Evolutionary conservation across 2,888 invertebrate species (phyloP).

Genomic region (Malthinus seriepunctatus): DNA sequence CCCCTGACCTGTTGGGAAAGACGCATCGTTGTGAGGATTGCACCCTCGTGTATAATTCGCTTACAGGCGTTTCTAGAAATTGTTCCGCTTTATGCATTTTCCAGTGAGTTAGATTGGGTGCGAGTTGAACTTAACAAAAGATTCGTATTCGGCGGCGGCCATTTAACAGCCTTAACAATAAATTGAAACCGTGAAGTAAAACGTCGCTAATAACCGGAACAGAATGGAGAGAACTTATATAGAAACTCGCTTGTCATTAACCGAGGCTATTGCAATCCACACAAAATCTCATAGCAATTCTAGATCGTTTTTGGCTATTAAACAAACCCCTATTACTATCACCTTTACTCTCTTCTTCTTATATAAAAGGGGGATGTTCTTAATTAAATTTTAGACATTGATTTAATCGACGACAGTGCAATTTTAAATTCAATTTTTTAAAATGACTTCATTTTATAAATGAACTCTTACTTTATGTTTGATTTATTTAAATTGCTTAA

Average conservation of each 20-base stretch:
- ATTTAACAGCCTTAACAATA: slow-evolving; percentile 33
- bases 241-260: slow-evolving; percentile 31
- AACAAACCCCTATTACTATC: slow-evolving; percentile 28
- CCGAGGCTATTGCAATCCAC: slow-evolving; percentile 28
- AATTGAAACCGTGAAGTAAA: slow-evolving; percentile 36
- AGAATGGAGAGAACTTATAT: slow-evolving; percentile 31
- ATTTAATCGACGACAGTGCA: slow-evolving; percentile 17
- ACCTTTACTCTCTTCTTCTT: slow-evolving; percentile 16
- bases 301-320: slow-evolving; percentile 29
- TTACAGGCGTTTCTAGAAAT: slow-evolving; percentile 37
- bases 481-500: slow-evolving; percentile 2
- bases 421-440: slow-evolving; percentile 4
- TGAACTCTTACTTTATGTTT: not conserved
- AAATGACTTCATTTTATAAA: slow-evolving; percentile 9
- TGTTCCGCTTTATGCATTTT: slow-evolving; percentile 43
- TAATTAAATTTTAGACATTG: slow-evolving; percentile 24
- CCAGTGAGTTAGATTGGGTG: slow-evolving; percentile 38
- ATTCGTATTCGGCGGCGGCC: slow-evolving; percentile 21
- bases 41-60: slow-evolving; percentile 39
- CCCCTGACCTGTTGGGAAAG: slow-evolving; percentile 39
- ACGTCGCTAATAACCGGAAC: slow-evolving; percentile 37
- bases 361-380: slow-evolving; percentile 22
- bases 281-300: slow-evolving; percentile 27
- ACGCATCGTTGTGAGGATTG: slow-evolving; percentile 38
- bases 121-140: slow-evolving; percentile 36